A percentile compares a stretch with the other conserved stretches of the same genome.
Conservation (phyloP, 2,888 invertebrate species). For the Petrolisthes manimaculis region DNA sequence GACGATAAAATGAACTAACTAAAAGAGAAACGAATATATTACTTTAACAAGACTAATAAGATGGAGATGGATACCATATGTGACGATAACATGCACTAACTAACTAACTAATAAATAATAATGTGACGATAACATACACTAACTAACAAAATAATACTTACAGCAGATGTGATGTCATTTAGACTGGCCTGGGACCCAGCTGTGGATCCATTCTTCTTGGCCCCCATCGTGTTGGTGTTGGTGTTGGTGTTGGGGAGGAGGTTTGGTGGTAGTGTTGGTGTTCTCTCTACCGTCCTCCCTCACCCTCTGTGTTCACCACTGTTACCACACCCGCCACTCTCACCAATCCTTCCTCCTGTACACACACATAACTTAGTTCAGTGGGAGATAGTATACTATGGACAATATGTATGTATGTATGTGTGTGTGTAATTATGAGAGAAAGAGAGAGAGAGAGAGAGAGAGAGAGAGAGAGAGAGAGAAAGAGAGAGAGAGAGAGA, state of each 20-base stretch:
- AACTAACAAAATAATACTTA: slow-evolving; percentile 5
- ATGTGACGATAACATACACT: not conserved
- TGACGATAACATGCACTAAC: not conserved
- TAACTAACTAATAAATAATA: not conserved
- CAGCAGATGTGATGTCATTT: slow-evolving; percentile 20
- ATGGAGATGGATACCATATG: too few relatives aligned
- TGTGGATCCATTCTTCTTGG: slow-evolving; percentile 21
- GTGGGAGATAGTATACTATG: not conserved
- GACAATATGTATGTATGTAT: too few relatives aligned
- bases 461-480: slow-evolving; percentile 19
- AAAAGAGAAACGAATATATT: too few relatives aligned
- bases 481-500: slow-evolving; percentile 34
- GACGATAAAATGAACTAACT: too few relatives aligned
- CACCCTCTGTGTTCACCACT: not conserved
- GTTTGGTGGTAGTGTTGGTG: not conserved
- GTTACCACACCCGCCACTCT: too few relatives aligned
- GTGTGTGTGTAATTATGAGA: not conserved
- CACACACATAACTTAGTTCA: not conserved
- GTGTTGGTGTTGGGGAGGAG: not conserved
- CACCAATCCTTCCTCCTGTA: too few relatives aligned
- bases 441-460: not conserved
- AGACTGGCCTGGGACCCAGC: slow-evolving; percentile 22
- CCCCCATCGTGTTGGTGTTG: slow-evolving; percentile 4
- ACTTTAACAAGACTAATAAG: too few relatives aligned
- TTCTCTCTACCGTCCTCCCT: not conserved